These are phyloP conservation scores for Caiman crocodilus DNA, from an alignment of 2,797 vertebrate species.

Conservation along the genomic window DNA sequence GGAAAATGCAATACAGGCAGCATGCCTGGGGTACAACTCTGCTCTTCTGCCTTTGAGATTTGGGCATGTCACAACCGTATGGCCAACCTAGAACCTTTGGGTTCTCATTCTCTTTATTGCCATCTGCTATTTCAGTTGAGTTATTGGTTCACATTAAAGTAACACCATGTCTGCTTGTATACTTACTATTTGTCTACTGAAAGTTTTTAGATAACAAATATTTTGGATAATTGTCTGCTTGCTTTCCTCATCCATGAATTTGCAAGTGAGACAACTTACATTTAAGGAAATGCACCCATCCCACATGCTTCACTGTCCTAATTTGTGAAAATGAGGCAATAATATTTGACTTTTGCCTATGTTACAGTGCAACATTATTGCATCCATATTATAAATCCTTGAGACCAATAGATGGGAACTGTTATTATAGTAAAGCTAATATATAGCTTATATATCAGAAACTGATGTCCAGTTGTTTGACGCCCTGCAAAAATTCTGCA, in stretches of 20 bases:
- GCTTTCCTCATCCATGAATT: background rate
- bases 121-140: background rate
- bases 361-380: accelerated
- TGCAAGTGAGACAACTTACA: background rate
- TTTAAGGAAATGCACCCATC: background rate
- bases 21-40: background rate
- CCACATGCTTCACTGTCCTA: background rate
- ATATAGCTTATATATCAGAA: background rate
- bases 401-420: accelerated
- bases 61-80: background rate
- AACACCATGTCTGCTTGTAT: background rate
- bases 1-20: background rate
- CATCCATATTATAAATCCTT: background rate
- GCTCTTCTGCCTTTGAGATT: background rate
- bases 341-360: accelerated
- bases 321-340: background rate
- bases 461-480: background rate
- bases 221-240: accelerated
- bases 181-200: background rate
- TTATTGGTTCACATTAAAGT: background rate
- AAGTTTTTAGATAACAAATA: too few relatives aligned
- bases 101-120: background rate
- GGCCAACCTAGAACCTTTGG: background rate
- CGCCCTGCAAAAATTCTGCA: background rate
- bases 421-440: background rate